phyloP scores from a whole-genome alignment of 2,113 vertebrate species.

The Menura novaehollandiae region DNA sequence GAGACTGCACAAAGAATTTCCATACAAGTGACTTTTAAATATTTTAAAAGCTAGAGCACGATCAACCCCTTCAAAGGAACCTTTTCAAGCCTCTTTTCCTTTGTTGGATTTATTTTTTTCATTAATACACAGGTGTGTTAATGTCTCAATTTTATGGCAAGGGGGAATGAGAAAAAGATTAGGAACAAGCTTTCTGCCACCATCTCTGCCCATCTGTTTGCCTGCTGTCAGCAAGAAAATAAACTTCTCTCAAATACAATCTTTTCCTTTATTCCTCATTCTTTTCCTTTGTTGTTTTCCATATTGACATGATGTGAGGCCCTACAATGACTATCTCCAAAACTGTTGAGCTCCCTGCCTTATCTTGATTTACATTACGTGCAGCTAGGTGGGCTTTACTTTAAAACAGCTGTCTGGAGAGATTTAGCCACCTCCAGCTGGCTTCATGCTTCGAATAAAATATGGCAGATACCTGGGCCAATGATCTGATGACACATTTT shows the following conservation, averaged over 20 bases:
- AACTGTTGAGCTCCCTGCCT: neutral
- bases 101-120: neutral
- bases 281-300: neutral
- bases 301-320: neutral
- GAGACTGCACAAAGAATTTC: neutral
- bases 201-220: neutral
- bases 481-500: neutral
- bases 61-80: neutral
- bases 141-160: neutral
- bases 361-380: neutral
- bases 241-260: neutral
- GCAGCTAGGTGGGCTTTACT: neutral
- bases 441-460: conserved; percentile 5
- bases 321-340: neutral
- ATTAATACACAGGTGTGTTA: neutral
- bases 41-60: neutral
- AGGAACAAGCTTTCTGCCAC: neutral
- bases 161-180: neutral
- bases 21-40: neutral
- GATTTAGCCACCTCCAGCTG: conserved; percentile 1
- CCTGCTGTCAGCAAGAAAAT: neutral
- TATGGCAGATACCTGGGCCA: neutral
- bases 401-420: neutral
- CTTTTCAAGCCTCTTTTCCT: neutral
- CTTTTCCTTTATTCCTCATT: neutral